Percentiles rank a stretch among this genome's conserved stretches.
These are phyloP conservation scores for Hydriomena furcata DNA, from an alignment of 2,888 invertebrate species.

Conservation along the genomic window DNA sequence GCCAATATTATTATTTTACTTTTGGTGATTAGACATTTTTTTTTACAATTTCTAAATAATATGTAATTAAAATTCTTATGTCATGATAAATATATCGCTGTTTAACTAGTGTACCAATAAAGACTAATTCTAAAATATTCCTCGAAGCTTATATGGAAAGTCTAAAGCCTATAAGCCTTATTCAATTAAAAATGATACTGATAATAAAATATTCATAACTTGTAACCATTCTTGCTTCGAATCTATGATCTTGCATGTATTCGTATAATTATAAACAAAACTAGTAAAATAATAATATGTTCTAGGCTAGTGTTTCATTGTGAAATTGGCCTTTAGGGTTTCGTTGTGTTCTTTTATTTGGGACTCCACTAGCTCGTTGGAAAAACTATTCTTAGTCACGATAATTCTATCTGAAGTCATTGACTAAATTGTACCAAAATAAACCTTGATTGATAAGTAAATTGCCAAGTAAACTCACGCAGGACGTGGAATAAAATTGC, in stretches of 20 bases:
- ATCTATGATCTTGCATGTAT: no score
- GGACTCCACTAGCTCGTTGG: no score
- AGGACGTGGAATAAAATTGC: not conserved
- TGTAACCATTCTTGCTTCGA: no score
- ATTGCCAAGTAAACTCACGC: not conserved
- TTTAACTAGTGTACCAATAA: not conserved
- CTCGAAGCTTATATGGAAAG: not conserved
- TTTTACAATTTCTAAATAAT: conserved; percentile 2
- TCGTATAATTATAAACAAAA: no score
- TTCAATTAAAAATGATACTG: not conserved
- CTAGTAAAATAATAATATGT: no score
- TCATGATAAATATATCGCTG: not conserved
- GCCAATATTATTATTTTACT: conserved; percentile 1
- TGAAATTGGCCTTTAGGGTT: conserved; percentile 5
- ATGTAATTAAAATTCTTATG: not conserved
- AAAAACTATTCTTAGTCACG: no score
- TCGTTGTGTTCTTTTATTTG: no score
- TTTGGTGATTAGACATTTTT: conserved; percentile 68
- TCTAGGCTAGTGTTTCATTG: conserved; percentile 5
- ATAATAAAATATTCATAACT: no score
- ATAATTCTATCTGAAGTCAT: not conserved
- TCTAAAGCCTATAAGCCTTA: not conserved
- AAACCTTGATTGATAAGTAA: not conserved
- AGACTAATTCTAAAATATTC: not conserved
- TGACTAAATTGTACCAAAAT: not conserved